Base-by-base conservation (phyloP, 2,888 invertebrate species). In the Caenorhabditis plicata region DNA sequence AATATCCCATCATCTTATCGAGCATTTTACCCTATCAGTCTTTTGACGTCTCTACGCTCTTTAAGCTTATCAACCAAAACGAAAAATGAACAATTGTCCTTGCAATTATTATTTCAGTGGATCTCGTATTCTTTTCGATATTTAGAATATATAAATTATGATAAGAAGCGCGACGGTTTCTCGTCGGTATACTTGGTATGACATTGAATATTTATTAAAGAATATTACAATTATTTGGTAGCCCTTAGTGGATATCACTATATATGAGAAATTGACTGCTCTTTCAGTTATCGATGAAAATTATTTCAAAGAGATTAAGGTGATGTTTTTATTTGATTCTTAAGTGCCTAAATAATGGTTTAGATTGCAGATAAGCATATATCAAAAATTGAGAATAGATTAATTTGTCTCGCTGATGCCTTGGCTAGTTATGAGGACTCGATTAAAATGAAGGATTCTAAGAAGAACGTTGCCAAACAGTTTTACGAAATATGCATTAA, bases 71-170 rank as follows among this genome's bases (percentile, higher is more conserved):
- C 8, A 26, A 52, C 29, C 46, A 45, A 13, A 17, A 49, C 9
- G 32, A 23, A 15, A 23, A 38, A 4, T 23, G 25, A 31, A 31
- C 41, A 19, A 33, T 33, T 9, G 17, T 53, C 3, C 38, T 53
- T 4, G 42, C 52, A 3, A 58, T 40, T 52, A 5, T 58, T 58
- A 22, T 58, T 56, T 25, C 49, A 63, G 4, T 76, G 76, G 76
- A 35, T 75, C 9, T 55, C 71, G 1, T 67, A 61, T 38, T 69
- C 71, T 29, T 76, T 76, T 36, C 70, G 67, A 22, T 68, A 57
- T 44, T 47, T 68, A n/a, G 67, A 67, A 48, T 45, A 50, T 13
- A 40, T 67, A 5, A 63, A 67, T 33, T 60, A 57, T 17, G 67
- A 67, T 36, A 46, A 49, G 2, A 43, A 25, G 38, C 3, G 52